Evolutionary conservation across 2,888 invertebrate genomes (phyloP).

Genomic region (Odontocolon sp.): DNA sequence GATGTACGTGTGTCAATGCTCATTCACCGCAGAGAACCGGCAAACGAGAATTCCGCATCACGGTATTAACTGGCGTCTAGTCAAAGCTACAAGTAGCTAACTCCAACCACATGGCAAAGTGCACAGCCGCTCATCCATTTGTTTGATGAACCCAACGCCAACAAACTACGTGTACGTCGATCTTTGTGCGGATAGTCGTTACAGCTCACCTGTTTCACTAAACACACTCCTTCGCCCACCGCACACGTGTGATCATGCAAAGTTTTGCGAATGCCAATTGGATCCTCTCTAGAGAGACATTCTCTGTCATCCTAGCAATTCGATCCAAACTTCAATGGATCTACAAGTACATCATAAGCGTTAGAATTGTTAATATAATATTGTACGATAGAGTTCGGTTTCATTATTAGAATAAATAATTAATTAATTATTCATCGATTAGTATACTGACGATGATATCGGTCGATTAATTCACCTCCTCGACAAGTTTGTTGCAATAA

Average conservation of each 20-base stretch:
- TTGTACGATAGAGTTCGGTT: background rate
- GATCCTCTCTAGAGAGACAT: background rate
- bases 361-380: background rate
- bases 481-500: slow-evolving; percentile 23
- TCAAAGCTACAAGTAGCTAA: slow-evolving; percentile 42
- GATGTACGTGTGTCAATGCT: slow-evolving; percentile 20
- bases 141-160: slow-evolving; percentile 46
- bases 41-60: background rate
- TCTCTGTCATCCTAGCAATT: background rate
- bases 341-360: too few relatives aligned
- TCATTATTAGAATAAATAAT: slow-evolving; percentile 1
- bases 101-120: slow-evolving; percentile 39
- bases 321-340: slow-evolving; percentile 7
- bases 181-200: slow-evolving; percentile 12
- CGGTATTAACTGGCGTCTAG: slow-evolving; percentile 10
- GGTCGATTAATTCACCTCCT: slow-evolving; percentile 37
- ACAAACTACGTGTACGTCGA: slow-evolving; percentile 18
- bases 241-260: slow-evolving; percentile 19
- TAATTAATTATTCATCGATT: background rate
- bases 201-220: slow-evolving; percentile 15
- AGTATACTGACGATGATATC: background rate
- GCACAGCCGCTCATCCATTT: slow-evolving; percentile 21
- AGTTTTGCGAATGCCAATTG: background rate
- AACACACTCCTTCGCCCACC: background rate
- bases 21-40: background rate